A percentile compares a stretch with the other conserved stretches of the same genome.
These are phyloP conservation scores for Lerema accius DNA, from an alignment of 1,140 invertebrate genomes.

Conservation along the genomic window DNA sequence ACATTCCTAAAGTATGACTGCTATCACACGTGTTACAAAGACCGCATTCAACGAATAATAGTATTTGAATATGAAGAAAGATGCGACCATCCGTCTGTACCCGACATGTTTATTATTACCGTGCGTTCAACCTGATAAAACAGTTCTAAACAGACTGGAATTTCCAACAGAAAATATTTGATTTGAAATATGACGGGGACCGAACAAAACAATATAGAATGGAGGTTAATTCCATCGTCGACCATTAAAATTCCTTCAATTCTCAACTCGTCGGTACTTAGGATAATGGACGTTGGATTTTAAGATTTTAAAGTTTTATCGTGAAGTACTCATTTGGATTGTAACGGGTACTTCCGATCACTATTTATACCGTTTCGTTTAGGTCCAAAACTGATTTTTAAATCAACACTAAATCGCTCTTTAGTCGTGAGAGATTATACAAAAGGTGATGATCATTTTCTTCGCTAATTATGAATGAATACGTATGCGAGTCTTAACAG, in stretches of 20 bases:
- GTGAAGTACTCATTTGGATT: no score
- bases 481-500: no score
- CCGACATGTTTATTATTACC: slow-evolving; percentile 44
- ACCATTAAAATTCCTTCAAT: slow-evolving; percentile 32
- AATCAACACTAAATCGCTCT: no score
- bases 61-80: slow-evolving; percentile 53
- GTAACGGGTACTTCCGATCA: no score
- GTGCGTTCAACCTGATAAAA: slow-evolving; percentile 42
- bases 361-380: no score
- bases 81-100: slow-evolving; percentile 19
- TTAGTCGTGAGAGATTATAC: no score
- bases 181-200: slow-evolving; percentile 29
- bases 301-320: no score
- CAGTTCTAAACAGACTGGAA: slow-evolving; percentile 31
- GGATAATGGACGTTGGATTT: slow-evolving; percentile 22
- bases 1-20: slow-evolving; percentile 58
- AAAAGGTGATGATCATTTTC: no score
- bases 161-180: slow-evolving; percentile 40
- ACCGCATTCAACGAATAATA: slow-evolving; percentile 46
- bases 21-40: slow-evolving; percentile 47
- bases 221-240: slow-evolving; percentile 28
- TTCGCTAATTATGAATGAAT: no score
- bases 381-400: no score
- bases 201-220: slow-evolving; percentile 22
- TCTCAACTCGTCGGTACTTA: slow-evolving; percentile 21